A percentile compares a stretch with the other conserved stretches of the same genome.
Conservation (phyloP, 2,888 invertebrate genomes). For the Watsonalla cultraria region DNA sequence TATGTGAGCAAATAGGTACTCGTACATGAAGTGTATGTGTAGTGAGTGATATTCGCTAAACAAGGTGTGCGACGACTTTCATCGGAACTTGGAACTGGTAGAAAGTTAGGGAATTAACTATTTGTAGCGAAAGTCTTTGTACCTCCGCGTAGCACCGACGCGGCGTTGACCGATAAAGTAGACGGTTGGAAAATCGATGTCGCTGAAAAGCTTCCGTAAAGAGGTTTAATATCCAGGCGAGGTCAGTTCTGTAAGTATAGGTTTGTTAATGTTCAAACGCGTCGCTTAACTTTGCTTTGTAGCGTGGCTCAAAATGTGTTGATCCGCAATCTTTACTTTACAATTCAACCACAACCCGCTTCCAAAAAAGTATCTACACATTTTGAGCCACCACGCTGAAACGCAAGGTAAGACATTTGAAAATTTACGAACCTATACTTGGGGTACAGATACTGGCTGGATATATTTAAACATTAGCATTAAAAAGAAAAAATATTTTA, state of each 20-base stretch:
- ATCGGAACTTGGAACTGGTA: constrained; percentile 29
- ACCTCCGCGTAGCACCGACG: constrained; percentile 3
- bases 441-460: no score
- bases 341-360: no score
- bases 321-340: no score
- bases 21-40: neutral
- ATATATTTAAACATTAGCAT: no score
- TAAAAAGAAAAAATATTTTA: no score
- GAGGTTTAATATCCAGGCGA: neutral
- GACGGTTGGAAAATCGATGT: neutral
- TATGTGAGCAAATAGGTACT: constrained; percentile 6
- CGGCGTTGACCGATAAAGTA: constrained; percentile 5
- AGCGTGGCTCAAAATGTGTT: no score
- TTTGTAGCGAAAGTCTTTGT: constrained; percentile 31
- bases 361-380: no score
- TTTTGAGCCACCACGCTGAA: no score
- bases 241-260: neutral
- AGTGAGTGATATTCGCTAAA: constrained; percentile 13
- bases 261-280: no score
- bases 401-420: no score
- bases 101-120: constrained; percentile 49
- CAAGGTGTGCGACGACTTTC: constrained; percentile 27
- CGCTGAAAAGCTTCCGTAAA: neutral
- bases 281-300: no score
- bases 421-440: no score